Evolutionary conservation across 2,113 vertebrate genomes (phyloP), one percentile per base, ranked within the genome.

Genomic region (Engystomops pustulosus): DNA sequence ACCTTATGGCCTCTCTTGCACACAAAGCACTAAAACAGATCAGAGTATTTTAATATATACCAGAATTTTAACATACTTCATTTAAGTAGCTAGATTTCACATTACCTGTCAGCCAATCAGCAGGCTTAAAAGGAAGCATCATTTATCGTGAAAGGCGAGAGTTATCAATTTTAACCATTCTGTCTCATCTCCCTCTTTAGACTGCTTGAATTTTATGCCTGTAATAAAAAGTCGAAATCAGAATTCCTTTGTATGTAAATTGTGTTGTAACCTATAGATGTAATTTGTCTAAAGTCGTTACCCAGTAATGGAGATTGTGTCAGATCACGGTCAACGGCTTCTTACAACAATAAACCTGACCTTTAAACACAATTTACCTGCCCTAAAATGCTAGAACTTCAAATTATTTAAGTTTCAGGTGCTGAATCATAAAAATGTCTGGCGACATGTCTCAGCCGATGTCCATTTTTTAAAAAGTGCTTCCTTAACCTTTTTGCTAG

Each of bases 351-450:
- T 81, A 85, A 88, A 83, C 81, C 27, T 85, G 87, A 87, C 87
- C 88, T 90, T 90, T 87, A 86, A 89, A 49, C 80, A 81, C 79
- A 36, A 25, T 30, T 65, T 17, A 60, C 38, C 27, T 84, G 47
- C 51, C 53, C 62, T 79, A 76, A 85, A 78, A 70, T 38, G 32
- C 60, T 45, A 69, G 79, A 85, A 71, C 65, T 78, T 53, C 20
- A 55, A 69, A 85, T 79, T 79, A 69, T 85, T 67, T 70, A 67
- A 49, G 60, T 79, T 69, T 51, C 49, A 69, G 62, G 36, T 69
- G 7, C 27, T n/a, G 20, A 67, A 67, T 78, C 75, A 41, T 78
- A 78, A 58, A 58, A 58, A 38, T 25, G 34, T 36, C 30, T 7
- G 12, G n/a, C 32, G 14, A 38, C 12, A 34, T 38, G 6, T 58